A percentile compares a stretch with the other conserved stretches of the same genome.
Evolutionary conservation across 2,888 invertebrate species (phyloP).

Genomic region (Leucophora obtusa): DNA sequence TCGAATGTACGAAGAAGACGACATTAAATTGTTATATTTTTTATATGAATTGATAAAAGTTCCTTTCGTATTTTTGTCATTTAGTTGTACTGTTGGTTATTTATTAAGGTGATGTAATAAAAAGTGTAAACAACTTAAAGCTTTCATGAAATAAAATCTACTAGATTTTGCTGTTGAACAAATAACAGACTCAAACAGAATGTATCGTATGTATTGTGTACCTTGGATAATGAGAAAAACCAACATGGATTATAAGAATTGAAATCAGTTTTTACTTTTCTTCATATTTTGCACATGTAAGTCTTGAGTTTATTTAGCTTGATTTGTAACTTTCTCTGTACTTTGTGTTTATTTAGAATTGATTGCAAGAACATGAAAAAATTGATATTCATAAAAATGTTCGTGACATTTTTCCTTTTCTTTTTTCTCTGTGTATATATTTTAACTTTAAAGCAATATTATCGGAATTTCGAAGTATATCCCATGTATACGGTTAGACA

Average conservation of each 20-base stretch:
- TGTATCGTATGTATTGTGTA: constrained; percentile 19
- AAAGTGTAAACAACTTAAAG: constrained; percentile 47
- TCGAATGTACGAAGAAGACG: background rate
- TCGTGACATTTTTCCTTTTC: too few relatives aligned
- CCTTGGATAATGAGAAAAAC: constrained; percentile 3
- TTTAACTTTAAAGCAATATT: too few relatives aligned
- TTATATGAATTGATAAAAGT: background rate
- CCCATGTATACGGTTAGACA: too few relatives aligned
- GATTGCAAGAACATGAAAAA: background rate
- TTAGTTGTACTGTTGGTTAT: constrained; percentile 18
- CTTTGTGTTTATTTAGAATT: constrained; percentile 4
- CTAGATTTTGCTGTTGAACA: constrained; percentile 12
- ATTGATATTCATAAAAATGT: background rate
- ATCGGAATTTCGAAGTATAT: too few relatives aligned
- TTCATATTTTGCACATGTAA: constrained; percentile 9
- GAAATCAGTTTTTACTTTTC: background rate
- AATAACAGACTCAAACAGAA: background rate
- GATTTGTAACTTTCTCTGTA: constrained; percentile 6
- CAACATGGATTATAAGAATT: constrained; percentile 12
- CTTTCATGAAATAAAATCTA: constrained; percentile 38
- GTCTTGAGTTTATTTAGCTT: constrained; percentile 11
- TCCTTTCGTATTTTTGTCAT: constrained; percentile 20
- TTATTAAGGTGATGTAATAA: constrained; percentile 49
- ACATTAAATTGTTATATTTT: constrained; percentile 4
- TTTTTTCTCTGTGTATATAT: too few relatives aligned